Percentiles rank a stretch among this genome's conserved stretches.
phyloP scores from a whole-genome alignment of 1,140 invertebrate genomes.

The Pogonomyrmex barbatus region DNA sequence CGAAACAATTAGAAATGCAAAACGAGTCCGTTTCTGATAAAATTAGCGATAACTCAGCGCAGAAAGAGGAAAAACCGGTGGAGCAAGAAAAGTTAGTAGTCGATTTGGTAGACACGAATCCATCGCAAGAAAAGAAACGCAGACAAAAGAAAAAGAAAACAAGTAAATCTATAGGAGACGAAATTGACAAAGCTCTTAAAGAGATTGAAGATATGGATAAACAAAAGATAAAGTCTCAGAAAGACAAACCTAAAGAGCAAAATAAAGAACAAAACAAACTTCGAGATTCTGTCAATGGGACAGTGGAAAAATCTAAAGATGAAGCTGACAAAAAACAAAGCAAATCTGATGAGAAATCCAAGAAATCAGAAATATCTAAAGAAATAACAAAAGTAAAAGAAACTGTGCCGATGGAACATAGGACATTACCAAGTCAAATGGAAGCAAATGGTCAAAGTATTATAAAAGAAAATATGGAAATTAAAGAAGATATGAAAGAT shows the following conservation, averaged over 20 bases:
- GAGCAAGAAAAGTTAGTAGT: constrained; percentile 32
- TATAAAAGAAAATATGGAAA: constrained; percentile 48
- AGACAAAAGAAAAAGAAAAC: constrained; percentile 86
- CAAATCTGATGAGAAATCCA: constrained; percentile 27
- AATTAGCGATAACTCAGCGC: neutral
- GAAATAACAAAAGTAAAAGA: constrained; percentile 26
- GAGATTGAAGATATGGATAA: constrained; percentile 87
- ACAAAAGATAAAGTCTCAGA: constrained; percentile 78
- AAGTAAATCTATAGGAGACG: constrained; percentile 85
- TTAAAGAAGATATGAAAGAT: constrained; percentile 30
- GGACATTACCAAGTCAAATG: neutral
- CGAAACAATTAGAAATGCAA: constrained; percentile 23
- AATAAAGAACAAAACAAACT: constrained; percentile 65
- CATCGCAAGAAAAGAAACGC: constrained; percentile 80
- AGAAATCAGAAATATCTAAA: constrained; percentile 46
- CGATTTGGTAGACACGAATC: neutral
- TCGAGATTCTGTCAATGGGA: constrained; percentile 18
- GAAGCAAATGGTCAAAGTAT: constrained; percentile 67
- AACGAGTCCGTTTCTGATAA: constrained; percentile 10
- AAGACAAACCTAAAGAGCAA: constrained; percentile 70
- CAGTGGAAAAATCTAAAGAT: constrained; percentile 36
- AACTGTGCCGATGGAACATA: neutral
- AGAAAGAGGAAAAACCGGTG: constrained; percentile 22
- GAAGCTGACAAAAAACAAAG: constrained; percentile 46
- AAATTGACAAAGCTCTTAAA: constrained; percentile 88